Evolutionary conservation across 2,888 invertebrate genomes (phyloP), one percentile per base, ranked within the genome.

Genomic region (Acleris cristana): DNA sequence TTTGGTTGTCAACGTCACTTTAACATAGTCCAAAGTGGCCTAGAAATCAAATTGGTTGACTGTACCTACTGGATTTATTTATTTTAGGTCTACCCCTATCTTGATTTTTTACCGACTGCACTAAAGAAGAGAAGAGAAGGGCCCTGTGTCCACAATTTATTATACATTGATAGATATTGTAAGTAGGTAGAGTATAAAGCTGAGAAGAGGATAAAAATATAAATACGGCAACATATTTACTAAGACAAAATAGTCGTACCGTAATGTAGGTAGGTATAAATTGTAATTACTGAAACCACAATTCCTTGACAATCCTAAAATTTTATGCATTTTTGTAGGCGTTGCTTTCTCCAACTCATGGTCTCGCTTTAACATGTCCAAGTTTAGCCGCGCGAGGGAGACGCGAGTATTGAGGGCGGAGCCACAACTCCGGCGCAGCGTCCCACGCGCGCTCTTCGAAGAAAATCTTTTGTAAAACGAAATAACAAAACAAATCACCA

Each of bases 401-500:
- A 83, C 40, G 65, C 71, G 63, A 18, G 69, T 69, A 73, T 64
- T 64, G 59, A 73, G 82, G 89, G 89, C 81, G 89, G 88, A 76
- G 88, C 79, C 51, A 68, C 21, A 34, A 18, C 55, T 72, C 63
- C 71, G 71, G 67, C 65, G 72, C 81, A 74, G 78, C 87, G 71
- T 76, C 87, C 86, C 85, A 87, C 84, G 73, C 79, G 65, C 72
- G 73, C 65, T 60, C 57, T 72, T 72, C 73, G 64, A 65, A 74
- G 77, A 73, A 76, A 77, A 79, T 74, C 76, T 77, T 71, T 70
- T 74, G 76, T 71, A 66, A 69, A 71, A 69, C 68, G 78, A 79
- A 78, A 81, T 83, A 82, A 79, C 77, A 82, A 79, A 79, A 84
- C 80, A 81, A 83, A 85, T 83, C 75, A 79, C 73, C 72, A 76